Percentiles rank a stretch among this genome's conserved stretches.
These are phyloP conservation scores for Gastrophryne carolinensis DNA, from an alignment of 2,797 vertebrate species.

Conservation along the genomic window DNA sequence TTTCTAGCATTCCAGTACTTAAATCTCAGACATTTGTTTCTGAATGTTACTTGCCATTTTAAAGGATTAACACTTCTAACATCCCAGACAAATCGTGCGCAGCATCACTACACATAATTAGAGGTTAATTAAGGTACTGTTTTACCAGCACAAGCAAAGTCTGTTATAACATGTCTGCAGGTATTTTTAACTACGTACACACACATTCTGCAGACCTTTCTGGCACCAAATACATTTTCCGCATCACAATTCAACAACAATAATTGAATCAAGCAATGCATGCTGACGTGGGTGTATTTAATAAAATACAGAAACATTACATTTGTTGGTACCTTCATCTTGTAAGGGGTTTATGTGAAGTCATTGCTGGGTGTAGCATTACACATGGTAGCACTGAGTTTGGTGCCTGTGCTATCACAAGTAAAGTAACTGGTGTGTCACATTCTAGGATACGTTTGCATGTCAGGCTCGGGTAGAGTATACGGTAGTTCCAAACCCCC, in stretches of 20 bases:
- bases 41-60: not conserved
- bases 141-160: not conserved
- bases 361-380: not conserved
- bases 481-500: too few relatives aligned
- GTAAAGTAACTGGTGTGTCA: too few relatives aligned
- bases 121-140: conserved; percentile 46
- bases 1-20: conserved; percentile 11
- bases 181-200: not conserved
- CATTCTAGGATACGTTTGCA: too few relatives aligned
- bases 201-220: not conserved
- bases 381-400: too few relatives aligned
- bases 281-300: not conserved
- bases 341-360: not conserved
- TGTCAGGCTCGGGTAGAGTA: too few relatives aligned
- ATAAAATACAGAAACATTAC: not conserved
- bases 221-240: not conserved
- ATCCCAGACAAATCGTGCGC: conserved; percentile 5
- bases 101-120: conserved; percentile 7
- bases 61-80: conserved; percentile 13
- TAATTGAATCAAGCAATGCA: not conserved
- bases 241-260: not conserved
- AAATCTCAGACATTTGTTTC: not conserved
- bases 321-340: not conserved
- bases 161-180: conserved; percentile 16
- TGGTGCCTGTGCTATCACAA: too few relatives aligned